phyloP scores from a whole-genome alignment of 2,888 invertebrate species.

The Epinotia demarniana region DNA sequence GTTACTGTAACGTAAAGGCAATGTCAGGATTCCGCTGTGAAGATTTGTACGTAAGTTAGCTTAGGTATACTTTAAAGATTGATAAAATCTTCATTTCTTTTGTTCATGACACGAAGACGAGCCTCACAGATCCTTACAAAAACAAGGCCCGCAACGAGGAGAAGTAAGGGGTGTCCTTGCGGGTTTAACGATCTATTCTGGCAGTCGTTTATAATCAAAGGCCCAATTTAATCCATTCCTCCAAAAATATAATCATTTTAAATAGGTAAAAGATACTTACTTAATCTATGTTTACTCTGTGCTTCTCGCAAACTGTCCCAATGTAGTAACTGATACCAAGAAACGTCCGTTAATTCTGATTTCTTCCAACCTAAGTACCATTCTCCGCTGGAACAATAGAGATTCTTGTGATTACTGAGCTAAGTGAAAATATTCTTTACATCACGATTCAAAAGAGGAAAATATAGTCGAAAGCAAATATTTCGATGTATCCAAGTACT shows the following conservation, averaged over 20 bases:
- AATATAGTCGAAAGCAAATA: no score
- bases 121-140: no score
- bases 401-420: no score
- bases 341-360: constrained; percentile 94
- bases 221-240: not conserved
- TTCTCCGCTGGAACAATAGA: constrained; percentile 91
- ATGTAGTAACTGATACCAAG: constrained; percentile 98
- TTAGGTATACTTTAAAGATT: no score
- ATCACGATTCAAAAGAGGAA: no score
- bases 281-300: constrained; percentile 97
- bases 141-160: no score
- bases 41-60: no score
- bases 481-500: constrained; percentile 96
- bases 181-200: not conserved
- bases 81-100: no score
- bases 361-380: constrained; percentile 97
- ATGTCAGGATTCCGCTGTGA: not conserved
- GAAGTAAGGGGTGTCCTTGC: no score
- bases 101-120: no score
- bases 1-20: constrained; percentile 89
- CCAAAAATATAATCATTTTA: not conserved
- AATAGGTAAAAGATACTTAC: constrained; percentile 85
- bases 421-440: no score
- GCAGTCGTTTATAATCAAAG: not conserved
- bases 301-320: constrained; percentile 98